Evolutionary conservation across 2,113 vertebrate species (phyloP).

Genomic region (Sigmodon hispidus): DNA sequence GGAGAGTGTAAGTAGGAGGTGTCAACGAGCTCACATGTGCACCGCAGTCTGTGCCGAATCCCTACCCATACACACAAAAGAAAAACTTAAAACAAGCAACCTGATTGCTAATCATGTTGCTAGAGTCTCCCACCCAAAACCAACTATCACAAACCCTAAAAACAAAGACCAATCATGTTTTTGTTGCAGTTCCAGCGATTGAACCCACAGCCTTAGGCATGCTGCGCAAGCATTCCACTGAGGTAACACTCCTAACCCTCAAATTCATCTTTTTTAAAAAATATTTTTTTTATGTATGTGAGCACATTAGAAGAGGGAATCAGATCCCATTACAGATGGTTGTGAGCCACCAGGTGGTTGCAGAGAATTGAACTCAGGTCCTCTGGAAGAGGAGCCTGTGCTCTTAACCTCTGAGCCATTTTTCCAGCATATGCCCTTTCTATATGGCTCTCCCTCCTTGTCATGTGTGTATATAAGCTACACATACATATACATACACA

Average conservation of each 20-base stretch:
- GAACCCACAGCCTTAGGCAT: not conserved
- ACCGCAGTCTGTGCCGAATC: not conserved
- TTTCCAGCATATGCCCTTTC: not conserved
- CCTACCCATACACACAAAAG: not conserved
- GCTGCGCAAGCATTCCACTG: not conserved
- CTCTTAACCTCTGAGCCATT: too few species aligned
- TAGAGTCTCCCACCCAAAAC: not conserved
- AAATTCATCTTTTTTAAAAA: not conserved
- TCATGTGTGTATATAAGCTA: not conserved
- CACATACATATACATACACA: not conserved
- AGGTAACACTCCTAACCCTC: not conserved
- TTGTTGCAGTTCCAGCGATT: too few species aligned
- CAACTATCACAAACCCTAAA: not conserved
- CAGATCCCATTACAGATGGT: too few species aligned
- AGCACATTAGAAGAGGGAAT: too few species aligned
- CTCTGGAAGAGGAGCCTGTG: too few species aligned
- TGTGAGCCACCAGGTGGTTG: too few species aligned
- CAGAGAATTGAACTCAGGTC: too few species aligned
- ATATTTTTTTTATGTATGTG: too few species aligned
- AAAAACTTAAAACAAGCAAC: not conserved
- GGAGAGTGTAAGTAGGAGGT: not conserved
- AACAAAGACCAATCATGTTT: not conserved
- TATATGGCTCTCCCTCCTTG: accelerated
- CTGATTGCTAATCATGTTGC: not conserved
- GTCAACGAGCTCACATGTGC: not conserved